Percentiles rank a stretch among this genome's conserved stretches.
Conservation (phyloP, 2,888 invertebrate genomes). For the Drosophila setosimentum region DNA sequence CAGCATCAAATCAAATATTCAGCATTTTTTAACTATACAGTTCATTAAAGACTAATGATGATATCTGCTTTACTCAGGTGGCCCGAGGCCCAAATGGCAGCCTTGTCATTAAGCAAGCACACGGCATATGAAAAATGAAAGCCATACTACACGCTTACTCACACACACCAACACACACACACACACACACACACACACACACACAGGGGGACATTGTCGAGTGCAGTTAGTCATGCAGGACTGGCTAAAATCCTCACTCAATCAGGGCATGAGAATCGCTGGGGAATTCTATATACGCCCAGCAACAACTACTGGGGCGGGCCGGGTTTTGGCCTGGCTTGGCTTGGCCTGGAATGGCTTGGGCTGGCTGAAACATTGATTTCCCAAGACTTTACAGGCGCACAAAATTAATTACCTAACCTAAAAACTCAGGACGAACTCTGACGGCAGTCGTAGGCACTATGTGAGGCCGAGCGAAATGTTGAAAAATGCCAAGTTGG, state of each 20-base stretch:
- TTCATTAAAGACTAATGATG: conserved; percentile 70
- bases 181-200: conserved; percentile 8
- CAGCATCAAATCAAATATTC: neutral
- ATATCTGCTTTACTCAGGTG: conserved; percentile 31
- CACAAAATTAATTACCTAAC: conserved; percentile 79
- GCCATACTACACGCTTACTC: conserved; percentile 32
- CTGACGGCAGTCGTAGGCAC: conserved; percentile 43
- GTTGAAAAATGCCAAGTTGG: conserved; percentile 63
- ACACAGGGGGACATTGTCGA: conserved; percentile 8
- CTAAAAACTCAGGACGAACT: conserved; percentile 62
- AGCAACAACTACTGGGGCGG: conserved; percentile 1
- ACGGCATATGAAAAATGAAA: conserved; percentile 74
- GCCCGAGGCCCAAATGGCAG: conserved; percentile 51
- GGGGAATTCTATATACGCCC: conserved; percentile 52
- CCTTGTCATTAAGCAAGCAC: conserved; percentile 60
- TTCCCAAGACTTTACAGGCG: conserved; percentile 77
- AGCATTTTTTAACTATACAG: conserved; percentile 15
- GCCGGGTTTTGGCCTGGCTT: conserved; percentile 6
- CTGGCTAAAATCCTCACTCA: conserved; percentile 56
- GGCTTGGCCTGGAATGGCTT: conserved; percentile 14
- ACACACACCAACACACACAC: conserved; percentile 21
- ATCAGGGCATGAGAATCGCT: conserved; percentile 58
- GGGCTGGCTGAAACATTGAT: conserved; percentile 69
- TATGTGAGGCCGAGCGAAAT: conserved; percentile 48
- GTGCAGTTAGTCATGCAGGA: conserved; percentile 32